These are phyloP conservation scores for Ibidorhyncha struthersii DNA, from an alignment of 2,113 vertebrate genomes.

Conservation along the genomic window DNA sequence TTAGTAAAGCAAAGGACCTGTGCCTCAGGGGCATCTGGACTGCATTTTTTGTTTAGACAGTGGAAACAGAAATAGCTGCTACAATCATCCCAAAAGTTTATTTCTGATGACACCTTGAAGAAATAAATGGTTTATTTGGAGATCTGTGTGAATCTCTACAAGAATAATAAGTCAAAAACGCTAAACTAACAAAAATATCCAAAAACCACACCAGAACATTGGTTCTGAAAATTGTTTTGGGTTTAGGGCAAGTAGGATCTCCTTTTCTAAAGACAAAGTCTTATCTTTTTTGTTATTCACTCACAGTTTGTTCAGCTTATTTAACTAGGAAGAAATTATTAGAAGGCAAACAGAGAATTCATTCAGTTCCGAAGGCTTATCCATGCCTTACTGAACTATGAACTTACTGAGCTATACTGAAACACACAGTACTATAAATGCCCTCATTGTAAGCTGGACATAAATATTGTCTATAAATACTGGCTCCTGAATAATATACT, in stretches of 20 bases:
- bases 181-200: not conserved
- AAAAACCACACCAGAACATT: not conserved
- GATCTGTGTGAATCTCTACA: not conserved
- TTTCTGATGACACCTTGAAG: not conserved
- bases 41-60: not conserved
- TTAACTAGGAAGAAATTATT: slow-evolving; percentile 35
- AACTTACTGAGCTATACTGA: slow-evolving; percentile 7
- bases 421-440: slow-evolving; percentile 34
- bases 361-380: not conserved
- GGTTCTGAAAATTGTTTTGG: not conserved
- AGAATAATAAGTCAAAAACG: not conserved
- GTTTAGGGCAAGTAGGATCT: not conserved
- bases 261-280: not conserved
- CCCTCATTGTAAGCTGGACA: slow-evolving; percentile 29
- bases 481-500: slow-evolving; percentile 32
- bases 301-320: not conserved
- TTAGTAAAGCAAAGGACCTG: not conserved
- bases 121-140: not conserved
- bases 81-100: not conserved
- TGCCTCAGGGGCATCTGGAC: not conserved
- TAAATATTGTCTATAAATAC: slow-evolving; percentile 46
- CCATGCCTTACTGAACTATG: not conserved
- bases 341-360: slow-evolving; percentile 2
- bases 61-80: not conserved
- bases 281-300: not conserved